Evolutionary conservation across 2,113 vertebrate genomes (phyloP), one percentile per base, ranked within the genome.

Genomic region (Gnathochromis pfefferi): DNA sequence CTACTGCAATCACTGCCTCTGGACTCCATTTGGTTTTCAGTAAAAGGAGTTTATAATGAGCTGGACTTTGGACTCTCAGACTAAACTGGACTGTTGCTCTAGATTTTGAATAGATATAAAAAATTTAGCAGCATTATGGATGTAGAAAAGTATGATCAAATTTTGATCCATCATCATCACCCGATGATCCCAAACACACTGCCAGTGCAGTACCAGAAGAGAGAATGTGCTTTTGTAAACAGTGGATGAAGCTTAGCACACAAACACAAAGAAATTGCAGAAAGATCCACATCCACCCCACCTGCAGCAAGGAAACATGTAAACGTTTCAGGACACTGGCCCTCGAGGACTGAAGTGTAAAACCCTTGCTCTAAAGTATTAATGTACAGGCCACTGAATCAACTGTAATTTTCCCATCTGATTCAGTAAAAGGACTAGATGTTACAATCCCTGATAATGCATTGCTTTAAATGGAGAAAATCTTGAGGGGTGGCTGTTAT

Each of bases 321-420:
- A 51, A 51, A 51, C 0, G 2, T 51, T 5, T 51, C 49, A 51
- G 49, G 49, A 51, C 19, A 51, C 49, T 51, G 49, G 0, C 49
- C 49, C 49, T 51, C 3, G 0, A 51, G 49, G 49, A 0, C 0
- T n/a, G 49, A 51, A 51, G 49, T n/a, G 49, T 51, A 19, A 51
- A 51, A 51, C 8, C 49, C 19, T 51, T n/a, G 8, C 19, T 51
- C 49, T n/a, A 53, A 53, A 53, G 49, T 53, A 3, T 53, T 53
- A 53, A 53, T 0, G 3, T n/a, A n/a, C 9, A 53, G 49, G 49
- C 49, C 49, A n/a, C 9, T 53, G 49, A 53, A n/a, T 53, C 49
- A 53, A 53, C 49, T 53, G 1, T 51, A 51, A 51, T 51, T 51
- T 51, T 0, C 49, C 49, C 49, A 51, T 4, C 19, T 53, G 2